These are phyloP conservation scores for Syngnathus scovelli DNA, from an alignment of 2,113 vertebrate species.

Conservation along the genomic window DNA sequence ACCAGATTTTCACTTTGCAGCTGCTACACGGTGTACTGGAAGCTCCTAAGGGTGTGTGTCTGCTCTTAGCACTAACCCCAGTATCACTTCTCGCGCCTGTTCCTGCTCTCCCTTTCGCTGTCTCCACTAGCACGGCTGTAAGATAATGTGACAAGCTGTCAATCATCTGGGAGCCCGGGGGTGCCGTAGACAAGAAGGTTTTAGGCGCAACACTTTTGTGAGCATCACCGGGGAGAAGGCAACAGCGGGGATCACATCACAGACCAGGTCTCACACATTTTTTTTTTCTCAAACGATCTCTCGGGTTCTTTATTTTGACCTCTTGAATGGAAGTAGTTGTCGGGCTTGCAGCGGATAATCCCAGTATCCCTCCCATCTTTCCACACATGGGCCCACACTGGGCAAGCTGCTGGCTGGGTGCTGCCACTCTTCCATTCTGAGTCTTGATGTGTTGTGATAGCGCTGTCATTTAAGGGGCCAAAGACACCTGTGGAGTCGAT, in stretches of 20 bases:
- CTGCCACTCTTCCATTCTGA: conserved; percentile 54
- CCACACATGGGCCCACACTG: conserved; percentile 27
- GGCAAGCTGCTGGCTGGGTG: conserved; percentile 38
- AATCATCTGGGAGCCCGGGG: conserved; percentile 58
- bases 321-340: conserved; percentile 19
- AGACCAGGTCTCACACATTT: conserved; percentile 38
- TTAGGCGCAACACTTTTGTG: conserved; percentile 59
- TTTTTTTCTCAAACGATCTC: conserved; percentile 21
- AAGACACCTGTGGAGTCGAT: conserved; percentile 63
- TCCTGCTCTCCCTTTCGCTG: conserved; percentile 37
- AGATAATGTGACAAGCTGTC: conserved; percentile 66
- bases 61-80: conserved; percentile 39
- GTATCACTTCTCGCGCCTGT: conserved; percentile 36
- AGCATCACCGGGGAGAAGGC: conserved; percentile 60
- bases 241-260: conserved; percentile 51
- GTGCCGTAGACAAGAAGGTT: conserved; percentile 51
- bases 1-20: conserved; percentile 23
- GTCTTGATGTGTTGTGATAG: conserved; percentile 63
- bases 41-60: conserved; percentile 46
- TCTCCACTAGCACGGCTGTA: conserved; percentile 50
- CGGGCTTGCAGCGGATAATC: conserved; percentile 37
- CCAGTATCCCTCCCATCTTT: conserved; percentile 24
- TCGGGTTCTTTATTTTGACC: conserved; percentile 27
- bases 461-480: conserved; percentile 42
- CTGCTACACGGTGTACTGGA: conserved; percentile 30